phyloP scores from a whole-genome alignment of 2,888 invertebrate species.

The Formica aserva region DNA sequence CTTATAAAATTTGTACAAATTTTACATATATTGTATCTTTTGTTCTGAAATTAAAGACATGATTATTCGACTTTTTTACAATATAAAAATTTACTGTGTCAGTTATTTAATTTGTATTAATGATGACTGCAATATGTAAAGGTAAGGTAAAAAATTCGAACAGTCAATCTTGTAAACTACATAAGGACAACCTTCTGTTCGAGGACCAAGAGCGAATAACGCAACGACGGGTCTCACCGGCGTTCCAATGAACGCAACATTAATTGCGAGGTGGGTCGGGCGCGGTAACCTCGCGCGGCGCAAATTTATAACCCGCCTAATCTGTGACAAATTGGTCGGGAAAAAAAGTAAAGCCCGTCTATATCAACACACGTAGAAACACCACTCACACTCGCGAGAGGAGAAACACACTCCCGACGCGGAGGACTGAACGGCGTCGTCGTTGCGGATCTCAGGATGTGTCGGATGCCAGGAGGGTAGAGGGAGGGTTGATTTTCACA shows the following conservation, averaged over 20 bases:
- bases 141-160: neutral
- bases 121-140: neutral
- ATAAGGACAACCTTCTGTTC: neutral
- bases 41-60: neutral
- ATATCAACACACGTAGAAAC: slow-evolving; percentile 50
- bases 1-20: neutral
- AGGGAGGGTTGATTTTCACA: slow-evolving; percentile 63
- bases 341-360: slow-evolving; percentile 74
- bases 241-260: slow-evolving; percentile 65
- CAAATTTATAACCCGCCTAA: slow-evolving; percentile 82
- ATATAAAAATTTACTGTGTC: neutral
- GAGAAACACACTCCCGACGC: slow-evolving; percentile 3
- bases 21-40: neutral
- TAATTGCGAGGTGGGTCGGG: slow-evolving; percentile 66
- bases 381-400: slow-evolving; percentile 17
- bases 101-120: neutral
- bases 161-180: neutral
- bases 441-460: slow-evolving; percentile 58
- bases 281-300: slow-evolving; percentile 72
- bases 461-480: slow-evolving; percentile 46
- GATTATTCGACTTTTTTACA: neutral
- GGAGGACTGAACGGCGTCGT: slow-evolving; percentile 11
- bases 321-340: slow-evolving; percentile 82
- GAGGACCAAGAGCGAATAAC: slow-evolving; percentile 11
- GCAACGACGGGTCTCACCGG: slow-evolving; percentile 34